These are phyloP conservation scores for Eudemis profundana DNA, from an alignment of 2,888 invertebrate genomes.

Conservation along the genomic window DNA sequence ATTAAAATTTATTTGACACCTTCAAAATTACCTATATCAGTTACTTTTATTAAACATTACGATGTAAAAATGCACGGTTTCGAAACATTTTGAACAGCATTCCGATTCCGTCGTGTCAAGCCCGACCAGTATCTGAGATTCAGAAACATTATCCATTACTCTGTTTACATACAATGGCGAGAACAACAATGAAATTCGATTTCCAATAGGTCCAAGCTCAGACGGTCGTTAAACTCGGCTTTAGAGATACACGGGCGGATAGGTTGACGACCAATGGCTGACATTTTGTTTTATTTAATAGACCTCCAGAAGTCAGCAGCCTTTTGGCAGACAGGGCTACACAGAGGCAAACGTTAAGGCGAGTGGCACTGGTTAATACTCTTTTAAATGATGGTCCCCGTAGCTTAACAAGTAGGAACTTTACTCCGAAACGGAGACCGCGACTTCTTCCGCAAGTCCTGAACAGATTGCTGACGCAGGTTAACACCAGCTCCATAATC, in stretches of 20 bases:
- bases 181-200: slow-evolving; percentile 57
- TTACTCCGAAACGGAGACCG: too few species aligned
- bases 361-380: too few species aligned
- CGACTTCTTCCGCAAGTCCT: too few species aligned
- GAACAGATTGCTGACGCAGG: too few species aligned
- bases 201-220: slow-evolving; percentile 60
- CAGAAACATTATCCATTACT: slow-evolving; percentile 49
- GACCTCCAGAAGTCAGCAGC: too few species aligned
- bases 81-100: slow-evolving; percentile 10
- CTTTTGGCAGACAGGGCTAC: too few species aligned
- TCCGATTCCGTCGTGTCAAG: slow-evolving; percentile 4
- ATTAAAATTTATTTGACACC: too few species aligned
- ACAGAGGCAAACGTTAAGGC: too few species aligned
- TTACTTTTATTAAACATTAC: neutral
- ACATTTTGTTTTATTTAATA: neutral
- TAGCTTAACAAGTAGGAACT: too few species aligned
- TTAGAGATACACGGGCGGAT: slow-evolving; percentile 61
- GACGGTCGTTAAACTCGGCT: slow-evolving; percentile 63
- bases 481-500: too few species aligned
- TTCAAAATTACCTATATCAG: too few species aligned
- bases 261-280: slow-evolving; percentile 47
- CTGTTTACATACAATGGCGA: slow-evolving; percentile 58
- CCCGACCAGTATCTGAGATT: slow-evolving; percentile 26
- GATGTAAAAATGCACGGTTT: slow-evolving; percentile 9
- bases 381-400: too few species aligned